Conservation (phyloP, 1,140 invertebrate species). For the Littorina saxatilis region DNA sequence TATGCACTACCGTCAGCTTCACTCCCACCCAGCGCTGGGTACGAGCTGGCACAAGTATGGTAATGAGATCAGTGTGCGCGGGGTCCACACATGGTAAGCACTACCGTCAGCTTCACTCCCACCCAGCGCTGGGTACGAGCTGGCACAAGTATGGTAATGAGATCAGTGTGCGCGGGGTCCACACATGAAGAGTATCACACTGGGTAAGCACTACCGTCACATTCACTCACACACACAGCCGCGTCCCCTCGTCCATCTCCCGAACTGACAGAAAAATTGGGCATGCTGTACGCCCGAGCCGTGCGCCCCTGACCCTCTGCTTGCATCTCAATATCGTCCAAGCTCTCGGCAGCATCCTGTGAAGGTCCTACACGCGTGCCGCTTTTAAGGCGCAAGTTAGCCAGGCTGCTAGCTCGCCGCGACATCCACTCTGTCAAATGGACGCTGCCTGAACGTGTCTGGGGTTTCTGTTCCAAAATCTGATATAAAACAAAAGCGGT, state of each 20-base stretch:
- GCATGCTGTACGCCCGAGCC: constrained; percentile 32
- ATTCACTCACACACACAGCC: no score
- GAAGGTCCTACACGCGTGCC: constrained; percentile 44
- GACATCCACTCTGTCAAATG: constrained; percentile 64
- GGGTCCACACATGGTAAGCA: no score
- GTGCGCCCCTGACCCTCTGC: not conserved
- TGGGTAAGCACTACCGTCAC: not conserved
- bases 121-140: no score
- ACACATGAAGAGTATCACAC: not conserved
- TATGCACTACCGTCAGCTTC: no score
- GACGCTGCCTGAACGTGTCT: constrained; percentile 44
- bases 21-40: no score
- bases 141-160: no score
- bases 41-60: no score
- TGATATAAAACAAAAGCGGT: not conserved
- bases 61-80: no score
- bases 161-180: no score
- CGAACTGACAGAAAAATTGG: constrained; percentile 31
- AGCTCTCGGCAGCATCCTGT: not conserved
- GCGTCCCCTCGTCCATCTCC: no score
- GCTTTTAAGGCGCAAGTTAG: constrained; percentile 54
- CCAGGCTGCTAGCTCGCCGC: constrained; percentile 59
- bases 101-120: no score
- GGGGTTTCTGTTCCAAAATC: constrained; percentile 63
- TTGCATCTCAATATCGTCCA: constrained; percentile 44